Evolutionary conservation across 2,888 invertebrate species (phyloP), one percentile per base, ranked within the genome.

Genomic region (Heterodera filipjevi): DNA sequence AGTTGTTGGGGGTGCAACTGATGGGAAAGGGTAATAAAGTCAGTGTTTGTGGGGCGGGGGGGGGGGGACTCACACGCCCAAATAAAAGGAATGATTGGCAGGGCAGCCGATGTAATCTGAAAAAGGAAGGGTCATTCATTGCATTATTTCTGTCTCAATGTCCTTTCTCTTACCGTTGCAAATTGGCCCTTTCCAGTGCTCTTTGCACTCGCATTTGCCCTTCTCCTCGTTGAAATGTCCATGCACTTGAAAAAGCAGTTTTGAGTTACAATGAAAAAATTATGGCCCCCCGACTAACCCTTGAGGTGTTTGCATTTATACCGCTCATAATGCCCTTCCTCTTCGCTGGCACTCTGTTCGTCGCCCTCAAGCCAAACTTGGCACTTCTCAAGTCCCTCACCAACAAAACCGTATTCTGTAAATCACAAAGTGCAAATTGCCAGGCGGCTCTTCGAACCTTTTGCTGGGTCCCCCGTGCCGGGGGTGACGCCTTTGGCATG

Each of bases 241-340:
- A 77, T 86, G 81, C 32, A 86, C 86, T 85, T 74, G 73, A 85
- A 74, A 78, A 53, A 35, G 32, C 33, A 5, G 39, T 74, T 53
- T 19, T 3, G 39, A 12, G 19, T 77, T n/a, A 49, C 33, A 76
- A 32, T 76, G 32, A 27, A n/a, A 73, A 5, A n/a, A 30, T 30
- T 44, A 5, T n/a, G n/a, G n/a, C n/a, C 53, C 3, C 53, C 33
- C 44, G 8, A 66, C 79, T 53, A 76, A 83, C 85, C 81, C 81
- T 86, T 77, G 71, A 87, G 81, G 71, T 83, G 82, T 78, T 84
- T 84, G 82, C 87, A 87, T 77, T 86, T 87, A 81, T 82, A 85
- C 39, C 81, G 79, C 77, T 87, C 87, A 76, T 87, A 87, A 16
- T 81, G 83, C 39, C 77, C 78, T 66, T 83, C 80, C 32, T 83